Evolutionary conservation across 2,797 vertebrate genomes (phyloP).

Genomic region (Ciconia nigra): DNA sequence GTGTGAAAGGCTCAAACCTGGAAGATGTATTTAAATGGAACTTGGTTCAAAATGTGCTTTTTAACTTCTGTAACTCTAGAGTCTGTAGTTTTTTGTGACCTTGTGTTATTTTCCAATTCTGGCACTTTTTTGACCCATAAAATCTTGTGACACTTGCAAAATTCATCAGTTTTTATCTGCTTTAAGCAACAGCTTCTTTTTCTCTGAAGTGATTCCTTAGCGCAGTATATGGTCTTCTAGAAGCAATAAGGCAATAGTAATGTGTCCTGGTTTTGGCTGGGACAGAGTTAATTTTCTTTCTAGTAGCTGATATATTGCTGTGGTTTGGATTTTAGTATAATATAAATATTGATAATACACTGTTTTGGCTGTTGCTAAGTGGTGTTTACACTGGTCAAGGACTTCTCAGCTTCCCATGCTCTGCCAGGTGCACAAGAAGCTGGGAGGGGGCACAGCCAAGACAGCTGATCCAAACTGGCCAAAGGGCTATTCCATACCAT

Average conservation of each 20-base stretch:
- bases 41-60: background rate
- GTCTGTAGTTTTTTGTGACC: background rate
- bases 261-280: no score
- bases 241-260: background rate
- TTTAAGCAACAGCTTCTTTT: background rate
- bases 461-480: no score
- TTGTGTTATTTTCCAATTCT: background rate
- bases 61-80: background rate
- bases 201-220: background rate
- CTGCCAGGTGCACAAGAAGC: no score
- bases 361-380: no score
- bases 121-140: background rate
- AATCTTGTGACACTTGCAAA: background rate
- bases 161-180: background rate
- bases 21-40: background rate
- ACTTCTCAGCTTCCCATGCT: no score
- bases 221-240: background rate
- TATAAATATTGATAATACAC: no score
- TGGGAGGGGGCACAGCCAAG: no score
- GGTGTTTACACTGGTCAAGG: no score
- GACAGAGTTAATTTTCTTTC: no score
- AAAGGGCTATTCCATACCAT: no score
- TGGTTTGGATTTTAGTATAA: no score
- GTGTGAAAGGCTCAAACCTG: background rate
- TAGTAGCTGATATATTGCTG: no score